Conservation (phyloP, 2,797 vertebrate species). For the Macroramphosus scolopax region DNA sequence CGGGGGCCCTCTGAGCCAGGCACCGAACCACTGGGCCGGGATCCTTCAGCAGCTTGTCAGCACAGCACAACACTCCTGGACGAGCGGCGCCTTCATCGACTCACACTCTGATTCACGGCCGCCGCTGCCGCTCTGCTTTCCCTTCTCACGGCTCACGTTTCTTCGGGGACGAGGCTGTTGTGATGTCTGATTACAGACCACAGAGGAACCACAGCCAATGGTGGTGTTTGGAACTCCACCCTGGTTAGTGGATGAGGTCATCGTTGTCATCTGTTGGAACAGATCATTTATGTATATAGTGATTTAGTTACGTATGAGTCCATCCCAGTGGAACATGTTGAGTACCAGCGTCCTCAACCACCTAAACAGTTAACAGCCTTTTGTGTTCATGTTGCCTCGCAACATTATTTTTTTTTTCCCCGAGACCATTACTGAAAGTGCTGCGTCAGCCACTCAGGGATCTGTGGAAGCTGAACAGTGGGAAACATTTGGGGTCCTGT, state of each 20-base stretch:
- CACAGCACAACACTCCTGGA: conserved; percentile 22
- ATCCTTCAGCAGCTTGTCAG: conserved; percentile 50
- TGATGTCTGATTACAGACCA: conserved; percentile 12
- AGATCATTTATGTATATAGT: too few relatives aligned
- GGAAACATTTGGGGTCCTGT: conserved; percentile 33
- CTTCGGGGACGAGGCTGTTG: conserved; percentile 21
- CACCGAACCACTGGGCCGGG: conserved; percentile 44
- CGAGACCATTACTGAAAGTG: conserved; percentile 18
- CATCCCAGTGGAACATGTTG: too few relatives aligned
- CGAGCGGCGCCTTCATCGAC: conserved; percentile 15
- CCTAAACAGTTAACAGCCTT: conserved; percentile 11
- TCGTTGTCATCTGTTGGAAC: too few relatives aligned
- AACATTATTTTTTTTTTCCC: not conserved
- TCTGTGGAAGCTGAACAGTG: conserved; percentile 41
- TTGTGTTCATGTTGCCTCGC: conserved; percentile 7
- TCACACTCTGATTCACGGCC: conserved; percentile 13
- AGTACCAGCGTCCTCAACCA: too few relatives aligned
- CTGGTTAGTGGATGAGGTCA: conserved; percentile 1
- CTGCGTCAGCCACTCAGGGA: conserved; percentile 27
- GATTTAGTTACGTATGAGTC: too few relatives aligned
- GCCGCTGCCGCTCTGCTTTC: conserved; percentile 7
- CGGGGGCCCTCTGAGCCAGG: conserved; percentile 59
- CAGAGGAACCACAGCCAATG: conserved; percentile 15
- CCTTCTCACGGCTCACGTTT: conserved; percentile 16
- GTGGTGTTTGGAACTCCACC: conserved; percentile 15